Conservation (phyloP, 1,140 invertebrate genomes). For the Caenorhabditis briggsae region DNA sequence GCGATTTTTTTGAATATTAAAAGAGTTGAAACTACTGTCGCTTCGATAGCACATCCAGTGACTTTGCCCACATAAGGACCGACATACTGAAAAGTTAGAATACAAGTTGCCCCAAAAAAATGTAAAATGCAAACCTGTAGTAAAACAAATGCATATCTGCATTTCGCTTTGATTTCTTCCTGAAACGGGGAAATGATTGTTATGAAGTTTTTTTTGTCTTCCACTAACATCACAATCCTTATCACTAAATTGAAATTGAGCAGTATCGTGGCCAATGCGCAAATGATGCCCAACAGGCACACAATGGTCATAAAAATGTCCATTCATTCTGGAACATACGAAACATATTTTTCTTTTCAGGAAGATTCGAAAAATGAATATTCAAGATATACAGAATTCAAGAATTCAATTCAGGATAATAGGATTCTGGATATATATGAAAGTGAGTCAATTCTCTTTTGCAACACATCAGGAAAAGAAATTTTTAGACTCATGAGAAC, state of each 20-base stretch:
- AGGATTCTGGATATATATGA: no score
- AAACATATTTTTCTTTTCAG: no score
- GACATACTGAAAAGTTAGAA: not conserved
- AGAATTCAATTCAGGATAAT: no score
- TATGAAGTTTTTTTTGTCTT: not conserved
- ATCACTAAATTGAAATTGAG: not conserved
- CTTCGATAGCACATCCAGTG: slow-evolving; percentile 5
- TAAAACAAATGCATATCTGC: slow-evolving; percentile 17
- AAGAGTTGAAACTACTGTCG: not conserved
- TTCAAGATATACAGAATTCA: no score
- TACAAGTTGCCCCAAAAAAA: not conserved
- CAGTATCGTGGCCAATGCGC: not conserved
- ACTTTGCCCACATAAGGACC: not conserved
- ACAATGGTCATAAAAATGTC: not conserved
- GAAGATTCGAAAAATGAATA: no score
- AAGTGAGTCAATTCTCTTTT: no score
- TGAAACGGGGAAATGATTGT: not conserved
- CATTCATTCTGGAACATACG: not conserved
- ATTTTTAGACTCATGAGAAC: no score
- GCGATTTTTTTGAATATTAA: not conserved
- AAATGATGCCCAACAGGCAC: not conserved
- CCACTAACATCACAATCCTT: not conserved
- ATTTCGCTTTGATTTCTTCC: not conserved
- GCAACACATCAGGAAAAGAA: no score
- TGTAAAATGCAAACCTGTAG: not conserved